Percentiles rank a stretch among this genome's conserved stretches.
phyloP scores from a whole-genome alignment of 2,113 vertebrate genomes.

The Crotalus viridis region DNA sequence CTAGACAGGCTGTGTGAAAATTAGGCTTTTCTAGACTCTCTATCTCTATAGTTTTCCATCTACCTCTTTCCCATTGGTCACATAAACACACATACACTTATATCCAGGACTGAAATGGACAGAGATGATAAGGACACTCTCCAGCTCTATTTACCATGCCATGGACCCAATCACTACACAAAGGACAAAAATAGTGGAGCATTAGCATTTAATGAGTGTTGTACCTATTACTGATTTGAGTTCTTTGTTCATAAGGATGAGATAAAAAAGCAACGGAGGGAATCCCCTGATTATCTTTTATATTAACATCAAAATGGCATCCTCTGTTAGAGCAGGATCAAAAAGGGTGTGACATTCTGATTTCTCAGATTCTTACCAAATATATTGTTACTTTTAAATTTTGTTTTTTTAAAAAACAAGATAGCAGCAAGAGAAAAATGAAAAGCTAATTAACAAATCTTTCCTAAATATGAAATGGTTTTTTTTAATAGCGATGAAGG shows the following conservation, averaged over 20 bases:
- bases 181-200: not conserved
- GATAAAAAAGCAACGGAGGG: not conserved
- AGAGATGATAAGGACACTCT: not conserved
- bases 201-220: not conserved
- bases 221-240: not conserved
- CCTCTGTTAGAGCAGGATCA: not conserved
- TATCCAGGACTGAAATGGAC: not conserved
- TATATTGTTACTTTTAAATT: not conserved
- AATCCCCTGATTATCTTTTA: not conserved
- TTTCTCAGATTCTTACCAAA: not conserved
- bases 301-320: not conserved
- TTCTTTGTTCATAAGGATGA: not conserved
- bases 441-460: not conserved
- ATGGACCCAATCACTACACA: not conserved
- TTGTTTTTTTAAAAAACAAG: not conserved
- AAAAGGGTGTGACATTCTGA: not conserved
- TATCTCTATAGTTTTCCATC: not conserved
- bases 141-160: not conserved
- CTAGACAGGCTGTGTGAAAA: not conserved
- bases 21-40: not conserved
- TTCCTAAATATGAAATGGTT: not conserved
- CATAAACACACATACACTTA: not conserved
- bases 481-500: conserved; percentile 15
- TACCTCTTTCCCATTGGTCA: not conserved
- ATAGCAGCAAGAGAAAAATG: not conserved